Conservation (phyloP, 2,113 vertebrate species). For the Ageneiosus marmoratus region DNA sequence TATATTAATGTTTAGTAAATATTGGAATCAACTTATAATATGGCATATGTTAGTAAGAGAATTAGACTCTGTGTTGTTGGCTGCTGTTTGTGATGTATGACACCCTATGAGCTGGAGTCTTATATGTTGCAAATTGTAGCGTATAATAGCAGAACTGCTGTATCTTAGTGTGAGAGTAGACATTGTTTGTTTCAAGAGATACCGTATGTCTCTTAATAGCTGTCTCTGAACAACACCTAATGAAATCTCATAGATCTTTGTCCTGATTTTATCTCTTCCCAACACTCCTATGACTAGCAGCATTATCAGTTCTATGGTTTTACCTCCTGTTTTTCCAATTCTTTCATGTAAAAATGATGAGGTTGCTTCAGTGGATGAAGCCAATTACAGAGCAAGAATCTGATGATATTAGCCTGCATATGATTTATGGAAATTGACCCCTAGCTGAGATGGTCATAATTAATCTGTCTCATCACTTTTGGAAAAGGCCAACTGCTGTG, state of each 20-base stretch:
- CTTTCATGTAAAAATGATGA: conserved; percentile 44
- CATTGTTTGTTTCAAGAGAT: conserved; percentile 20
- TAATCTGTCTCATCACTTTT: conserved; percentile 57
- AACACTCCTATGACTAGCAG: conserved; percentile 6
- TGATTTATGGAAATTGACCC: conserved; percentile 67
- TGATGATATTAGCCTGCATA: conserved; percentile 61
- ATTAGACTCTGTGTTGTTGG: background rate
- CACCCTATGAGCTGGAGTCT: background rate
- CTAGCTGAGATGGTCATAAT: conserved; percentile 60
- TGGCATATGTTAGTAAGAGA: background rate
- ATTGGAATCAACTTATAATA: background rate
- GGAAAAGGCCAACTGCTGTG: conserved; percentile 60
- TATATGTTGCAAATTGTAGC: background rate
- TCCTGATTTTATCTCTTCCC: conserved; percentile 22
- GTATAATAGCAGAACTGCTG: background rate
- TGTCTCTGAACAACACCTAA: conserved; percentile 14
- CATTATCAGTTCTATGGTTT: conserved; percentile 39
- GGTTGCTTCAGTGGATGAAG: conserved; percentile 59
- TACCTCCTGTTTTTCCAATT: conserved; percentile 40
- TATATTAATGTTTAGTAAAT: background rate
- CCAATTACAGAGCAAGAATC: conserved; percentile 60
- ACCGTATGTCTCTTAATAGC: background rate
- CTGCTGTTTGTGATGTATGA: background rate
- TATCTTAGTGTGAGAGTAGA: background rate
- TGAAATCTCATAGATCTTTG: conserved; percentile 10